Evolutionary conservation across 2,888 invertebrate species (phyloP).

Genomic region (Hoplodrina blanda): DNA sequence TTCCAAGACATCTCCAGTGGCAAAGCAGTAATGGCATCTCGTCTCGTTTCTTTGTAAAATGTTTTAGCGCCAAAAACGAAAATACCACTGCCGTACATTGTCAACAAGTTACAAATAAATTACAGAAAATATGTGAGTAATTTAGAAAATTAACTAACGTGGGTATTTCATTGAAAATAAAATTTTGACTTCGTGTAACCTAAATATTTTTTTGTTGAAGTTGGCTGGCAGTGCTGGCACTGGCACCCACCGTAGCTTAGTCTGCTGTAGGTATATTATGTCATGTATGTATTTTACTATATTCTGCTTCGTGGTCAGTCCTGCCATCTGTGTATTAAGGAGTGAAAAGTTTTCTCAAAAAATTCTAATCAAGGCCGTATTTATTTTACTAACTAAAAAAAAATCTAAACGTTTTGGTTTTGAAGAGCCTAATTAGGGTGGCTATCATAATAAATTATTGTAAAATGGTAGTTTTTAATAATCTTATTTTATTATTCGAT

Average conservation of each 20-base stretch:
- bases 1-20: slow-evolving; percentile 86
- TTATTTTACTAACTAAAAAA: too few species aligned
- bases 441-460: slow-evolving; percentile 8
- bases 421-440: slow-evolving; percentile 6
- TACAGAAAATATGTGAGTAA: slow-evolving; percentile 42
- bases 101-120: slow-evolving; percentile 41
- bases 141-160: slow-evolving; percentile 11
- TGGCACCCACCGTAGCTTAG: background rate
- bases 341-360: background rate
- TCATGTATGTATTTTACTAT: too few species aligned
- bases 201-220: background rate
- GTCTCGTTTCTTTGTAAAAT: slow-evolving; percentile 72
- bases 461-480: slow-evolving; percentile 9
- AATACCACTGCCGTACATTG: slow-evolving; percentile 76
- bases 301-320: too few species aligned
- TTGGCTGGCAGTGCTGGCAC: too few species aligned
- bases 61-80: slow-evolving; percentile 83
- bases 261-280: too few species aligned
- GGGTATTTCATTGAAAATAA: slow-evolving; percentile 6
- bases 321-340: background rate
- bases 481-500: background rate
- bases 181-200: background rate
- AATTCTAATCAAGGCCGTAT: background rate
- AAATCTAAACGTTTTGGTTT: too few species aligned
- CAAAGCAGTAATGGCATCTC: slow-evolving; percentile 80